phyloP scores from a whole-genome alignment of 2,113 vertebrate species.

The Sminthopsis crassicaudata region DNA sequence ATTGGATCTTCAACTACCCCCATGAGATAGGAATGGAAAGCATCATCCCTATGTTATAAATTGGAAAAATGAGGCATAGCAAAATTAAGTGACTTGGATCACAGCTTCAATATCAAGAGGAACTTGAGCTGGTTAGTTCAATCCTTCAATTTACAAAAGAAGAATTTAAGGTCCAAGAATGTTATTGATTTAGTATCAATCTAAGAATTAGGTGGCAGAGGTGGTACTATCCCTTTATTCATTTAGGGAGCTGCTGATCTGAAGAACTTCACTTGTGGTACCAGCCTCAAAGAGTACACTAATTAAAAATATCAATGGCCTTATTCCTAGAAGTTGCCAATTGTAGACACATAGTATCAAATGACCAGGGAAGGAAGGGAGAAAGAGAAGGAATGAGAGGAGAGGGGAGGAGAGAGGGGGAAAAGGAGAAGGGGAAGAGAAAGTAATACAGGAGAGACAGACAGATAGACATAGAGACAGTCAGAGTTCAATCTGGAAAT shows the following conservation, averaged over 20 bases:
- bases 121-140: neutral
- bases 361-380: neutral
- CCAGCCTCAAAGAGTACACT: neutral
- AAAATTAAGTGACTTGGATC: neutral
- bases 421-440: too few species aligned
- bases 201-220: neutral
- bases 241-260: neutral
- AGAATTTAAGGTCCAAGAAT: neutral
- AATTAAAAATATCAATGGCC: neutral
- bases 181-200: neutral
- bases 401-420: too few species aligned
- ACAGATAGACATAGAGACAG: neutral
- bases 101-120: neutral
- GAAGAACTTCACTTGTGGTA: neutral
- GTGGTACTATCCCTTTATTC: neutral
- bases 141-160: neutral
- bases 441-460: too few species aligned
- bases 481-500: neutral
- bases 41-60: neutral
- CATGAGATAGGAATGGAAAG: neutral
- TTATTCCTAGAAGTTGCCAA: conserved; percentile 17
- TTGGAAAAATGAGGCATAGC: neutral
- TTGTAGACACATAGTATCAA: neutral
- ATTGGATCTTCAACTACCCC: neutral
- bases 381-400: too few species aligned